phyloP scores from a whole-genome alignment of 2,888 invertebrate species.

The Aporophyla lueneburgensis region DNA sequence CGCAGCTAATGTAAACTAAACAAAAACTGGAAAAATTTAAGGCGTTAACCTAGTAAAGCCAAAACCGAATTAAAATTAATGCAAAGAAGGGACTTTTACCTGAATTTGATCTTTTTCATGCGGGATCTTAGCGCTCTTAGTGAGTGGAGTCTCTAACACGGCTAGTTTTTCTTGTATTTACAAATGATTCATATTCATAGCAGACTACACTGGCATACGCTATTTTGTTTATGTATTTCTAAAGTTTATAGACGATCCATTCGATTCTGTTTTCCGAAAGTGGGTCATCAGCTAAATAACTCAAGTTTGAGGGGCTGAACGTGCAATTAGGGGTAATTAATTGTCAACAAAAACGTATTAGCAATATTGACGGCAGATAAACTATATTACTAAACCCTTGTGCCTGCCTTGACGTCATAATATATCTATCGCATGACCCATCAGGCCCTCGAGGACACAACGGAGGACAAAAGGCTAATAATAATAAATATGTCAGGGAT shows the following conservation, averaged over 20 bases:
- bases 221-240: no score
- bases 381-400: constrained; percentile 51
- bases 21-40: not conserved
- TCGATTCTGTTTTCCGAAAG: not conserved
- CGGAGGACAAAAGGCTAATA: constrained; percentile 30
- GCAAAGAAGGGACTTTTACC: not conserved
- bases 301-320: not conserved
- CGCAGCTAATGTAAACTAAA: constrained; percentile 13
- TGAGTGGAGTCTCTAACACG: not conserved
- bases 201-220: not conserved
- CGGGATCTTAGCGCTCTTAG: not conserved
- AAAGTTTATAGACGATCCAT: not conserved
- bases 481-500: constrained; percentile 51
- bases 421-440: constrained; percentile 24
- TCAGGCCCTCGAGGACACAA: constrained; percentile 45
- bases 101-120: not conserved
- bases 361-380: constrained; percentile 49
- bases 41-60: not conserved
- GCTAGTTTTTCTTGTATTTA: constrained; percentile 3
- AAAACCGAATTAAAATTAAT: no score
- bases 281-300: constrained; percentile 24
- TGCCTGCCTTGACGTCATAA: constrained; percentile 47
- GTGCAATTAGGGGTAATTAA: constrained; percentile 5
- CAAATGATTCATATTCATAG: constrained; percentile 1
- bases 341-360: constrained; percentile 30